Evolutionary conservation across 2,113 vertebrate genomes (phyloP).

Genomic region (Anarrhichthys ocellatus): DNA sequence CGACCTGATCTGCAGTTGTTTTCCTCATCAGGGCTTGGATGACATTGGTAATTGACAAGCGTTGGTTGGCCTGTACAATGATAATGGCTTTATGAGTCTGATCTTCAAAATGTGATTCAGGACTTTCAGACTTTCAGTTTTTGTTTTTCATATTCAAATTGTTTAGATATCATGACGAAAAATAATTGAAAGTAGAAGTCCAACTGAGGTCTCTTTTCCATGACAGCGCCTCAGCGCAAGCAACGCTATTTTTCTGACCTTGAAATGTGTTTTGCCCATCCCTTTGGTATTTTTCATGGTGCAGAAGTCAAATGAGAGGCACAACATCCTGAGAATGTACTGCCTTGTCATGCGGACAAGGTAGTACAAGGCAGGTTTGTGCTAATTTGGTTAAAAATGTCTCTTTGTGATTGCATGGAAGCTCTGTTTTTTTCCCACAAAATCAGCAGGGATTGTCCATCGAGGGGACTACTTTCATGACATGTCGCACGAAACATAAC

Average conservation of each 20-base stretch:
- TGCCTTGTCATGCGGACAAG: neutral
- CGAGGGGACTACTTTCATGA: neutral
- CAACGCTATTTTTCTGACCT: constrained; percentile 45
- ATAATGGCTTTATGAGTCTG: constrained; percentile 28
- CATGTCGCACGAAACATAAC: neutral
- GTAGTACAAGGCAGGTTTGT: neutral
- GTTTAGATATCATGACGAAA: neutral
- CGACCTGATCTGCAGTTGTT: constrained; percentile 68
- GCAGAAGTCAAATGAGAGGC: constrained; percentile 27
- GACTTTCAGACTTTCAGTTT: constrained; percentile 40
- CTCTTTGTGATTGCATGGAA: constrained; percentile 27
- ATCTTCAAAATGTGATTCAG: constrained; percentile 26
- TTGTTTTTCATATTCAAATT: constrained; percentile 21
- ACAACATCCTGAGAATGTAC: constrained; percentile 25
- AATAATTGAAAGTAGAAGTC: constrained; percentile 18
- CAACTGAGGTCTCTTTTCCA: constrained; percentile 11
- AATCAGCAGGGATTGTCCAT: neutral
- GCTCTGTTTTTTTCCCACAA: neutral
- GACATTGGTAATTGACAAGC: constrained; percentile 73
- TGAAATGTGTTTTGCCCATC: constrained; percentile 40
- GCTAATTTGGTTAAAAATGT: constrained; percentile 3
- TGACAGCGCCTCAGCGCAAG: constrained; percentile 3
- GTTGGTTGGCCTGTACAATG: constrained; percentile 35
- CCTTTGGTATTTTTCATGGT: constrained; percentile 28
- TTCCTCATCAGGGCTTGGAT: constrained; percentile 59